Evolutionary conservation across 2,888 invertebrate genomes (phyloP).

Genomic region (Siphlonurus alternatus): DNA sequence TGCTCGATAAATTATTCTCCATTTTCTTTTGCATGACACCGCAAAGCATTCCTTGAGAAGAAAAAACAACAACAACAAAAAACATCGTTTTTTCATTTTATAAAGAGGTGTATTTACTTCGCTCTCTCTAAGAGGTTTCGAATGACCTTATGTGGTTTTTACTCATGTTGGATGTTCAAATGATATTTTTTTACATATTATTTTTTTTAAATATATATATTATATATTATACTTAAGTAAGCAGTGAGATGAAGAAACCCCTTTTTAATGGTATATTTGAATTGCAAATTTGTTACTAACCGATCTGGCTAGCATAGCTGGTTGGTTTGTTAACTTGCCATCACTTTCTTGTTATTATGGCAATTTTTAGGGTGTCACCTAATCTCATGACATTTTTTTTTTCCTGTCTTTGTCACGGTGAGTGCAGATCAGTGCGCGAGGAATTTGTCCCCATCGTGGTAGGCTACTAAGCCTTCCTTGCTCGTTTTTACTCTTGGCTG

Average conservation of each 20-base stretch:
- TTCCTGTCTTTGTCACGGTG: background rate
- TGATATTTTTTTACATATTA: background rate
- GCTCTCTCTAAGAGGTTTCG: background rate
- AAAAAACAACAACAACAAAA: too few species aligned
- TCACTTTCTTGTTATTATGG: background rate
- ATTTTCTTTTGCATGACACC: background rate
- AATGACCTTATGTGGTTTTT: background rate
- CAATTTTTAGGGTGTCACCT: background rate
- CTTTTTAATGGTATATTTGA: background rate
- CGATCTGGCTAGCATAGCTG: background rate
- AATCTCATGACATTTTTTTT: background rate
- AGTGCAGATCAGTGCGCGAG: too few species aligned
- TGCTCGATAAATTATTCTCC: background rate
- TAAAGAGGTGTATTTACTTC: background rate
- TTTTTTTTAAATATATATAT: background rate
- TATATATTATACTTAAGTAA: background rate
- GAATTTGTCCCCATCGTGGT: too few species aligned
- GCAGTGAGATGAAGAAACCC: background rate
- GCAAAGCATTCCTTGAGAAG: background rate
- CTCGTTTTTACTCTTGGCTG: too few species aligned
- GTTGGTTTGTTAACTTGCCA: background rate
- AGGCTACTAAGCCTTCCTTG: too few species aligned
- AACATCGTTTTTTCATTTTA: background rate
- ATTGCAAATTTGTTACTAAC: background rate
- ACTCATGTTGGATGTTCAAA: background rate